A percentile compares a stretch with the other conserved stretches of the same genome.
These are phyloP conservation scores for Ernsta delagoae DNA, from an alignment of 2,888 invertebrate species.

Conservation along the genomic window DNA sequence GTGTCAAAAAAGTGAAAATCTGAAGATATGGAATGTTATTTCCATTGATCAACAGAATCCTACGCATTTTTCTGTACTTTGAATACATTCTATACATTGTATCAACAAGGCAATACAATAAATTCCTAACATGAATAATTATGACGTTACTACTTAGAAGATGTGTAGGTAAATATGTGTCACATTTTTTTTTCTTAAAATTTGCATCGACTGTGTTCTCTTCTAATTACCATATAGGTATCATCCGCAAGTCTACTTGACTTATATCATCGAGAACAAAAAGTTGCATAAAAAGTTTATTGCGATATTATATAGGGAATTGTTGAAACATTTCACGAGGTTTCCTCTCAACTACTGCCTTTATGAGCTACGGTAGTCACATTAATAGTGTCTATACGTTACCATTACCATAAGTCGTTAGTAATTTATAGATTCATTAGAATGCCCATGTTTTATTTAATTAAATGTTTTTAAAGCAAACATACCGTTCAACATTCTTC, in stretches of 20 bases:
- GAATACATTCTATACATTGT: neutral
- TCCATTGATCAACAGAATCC: neutral
- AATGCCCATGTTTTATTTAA: constrained; percentile 38
- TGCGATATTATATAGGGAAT: constrained; percentile 25
- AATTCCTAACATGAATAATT: constrained; percentile 1
- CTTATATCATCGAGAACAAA: constrained; percentile 17
- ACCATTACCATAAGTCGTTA: constrained; percentile 36
- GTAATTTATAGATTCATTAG: constrained; percentile 37
- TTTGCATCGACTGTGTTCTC: constrained; percentile 16
- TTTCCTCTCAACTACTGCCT: constrained; percentile 28
- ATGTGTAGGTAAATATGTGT: no score
- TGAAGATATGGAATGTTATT: neutral
- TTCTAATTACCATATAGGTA: constrained; percentile 20
- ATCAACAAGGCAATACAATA: neutral
- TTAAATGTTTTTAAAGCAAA: constrained; percentile 35
- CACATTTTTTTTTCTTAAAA: constrained; percentile 12
- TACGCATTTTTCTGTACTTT: neutral
- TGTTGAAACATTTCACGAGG: constrained; percentile 29
- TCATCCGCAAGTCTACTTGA: constrained; percentile 10
- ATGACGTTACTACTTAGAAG: neutral
- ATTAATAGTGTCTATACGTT: constrained; percentile 33
- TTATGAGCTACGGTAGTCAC: constrained; percentile 27
- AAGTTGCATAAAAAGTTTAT: constrained; percentile 21
- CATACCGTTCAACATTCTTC: constrained; percentile 35
- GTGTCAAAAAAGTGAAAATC: no score